These are phyloP conservation scores for Meloidogyne floridensis DNA, from an alignment of 1,140 invertebrate genomes.

Conservation along the genomic window DNA sequence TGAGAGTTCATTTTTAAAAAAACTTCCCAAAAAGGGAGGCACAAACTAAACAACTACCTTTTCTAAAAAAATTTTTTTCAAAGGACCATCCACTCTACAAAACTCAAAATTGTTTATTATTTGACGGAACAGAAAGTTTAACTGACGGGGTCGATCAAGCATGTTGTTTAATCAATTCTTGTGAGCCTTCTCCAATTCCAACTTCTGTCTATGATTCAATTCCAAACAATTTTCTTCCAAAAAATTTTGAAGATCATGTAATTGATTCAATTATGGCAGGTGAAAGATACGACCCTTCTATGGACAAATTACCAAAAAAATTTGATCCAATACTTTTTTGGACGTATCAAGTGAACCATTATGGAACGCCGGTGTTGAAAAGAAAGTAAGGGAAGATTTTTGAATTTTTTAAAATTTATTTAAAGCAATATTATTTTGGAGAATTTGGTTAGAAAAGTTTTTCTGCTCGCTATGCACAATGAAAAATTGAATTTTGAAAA, in stretches of 20 bases:
- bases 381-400: conserved; percentile 44
- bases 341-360: conserved; percentile 45
- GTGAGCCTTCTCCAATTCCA: conserved; percentile 39
- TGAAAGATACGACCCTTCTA: conserved; percentile 62
- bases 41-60: background rate
- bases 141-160: conserved; percentile 58
- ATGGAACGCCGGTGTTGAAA: conserved; percentile 59
- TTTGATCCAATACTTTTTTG: conserved; percentile 63
- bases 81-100: conserved; percentile 57
- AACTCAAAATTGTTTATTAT: conserved; percentile 35
- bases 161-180: conserved; percentile 49
- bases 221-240: conserved; percentile 33
- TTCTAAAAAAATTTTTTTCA: conserved; percentile 36
- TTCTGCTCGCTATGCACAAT: conserved; percentile 31
- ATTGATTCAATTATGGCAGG: conserved; percentile 58
- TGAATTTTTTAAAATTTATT: conserved; percentile 14
- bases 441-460: conserved; percentile 49
- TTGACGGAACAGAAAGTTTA: conserved; percentile 46
- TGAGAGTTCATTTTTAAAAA: no score
- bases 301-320: conserved; percentile 55
- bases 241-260: conserved; percentile 43
- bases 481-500: conserved; percentile 32
- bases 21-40: no score
- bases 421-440: conserved; percentile 59
- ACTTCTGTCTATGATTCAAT: conserved; percentile 13